Evolutionary conservation across 53 echinoderm and acorn worm genomes (phyloP), one percentile per base, ranked within the genome.

Genomic region (Temnopleurus reevesii): DNA sequence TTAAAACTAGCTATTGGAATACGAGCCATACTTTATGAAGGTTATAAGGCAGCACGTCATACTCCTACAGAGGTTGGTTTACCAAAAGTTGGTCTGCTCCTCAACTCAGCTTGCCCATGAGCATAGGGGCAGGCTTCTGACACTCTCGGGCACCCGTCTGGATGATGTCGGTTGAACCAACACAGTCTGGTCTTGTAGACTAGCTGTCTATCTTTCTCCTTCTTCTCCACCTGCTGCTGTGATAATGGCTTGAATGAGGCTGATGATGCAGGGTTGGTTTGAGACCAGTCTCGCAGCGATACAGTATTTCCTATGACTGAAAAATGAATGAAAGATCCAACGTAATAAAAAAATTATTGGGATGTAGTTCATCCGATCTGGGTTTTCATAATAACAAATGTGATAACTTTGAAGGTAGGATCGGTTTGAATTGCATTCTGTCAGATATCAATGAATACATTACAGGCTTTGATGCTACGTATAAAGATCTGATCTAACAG

Each of bases 121-220:
- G 97, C 97, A 93, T 92, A 97, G 46, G 90, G 89, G 89, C 97
- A 97, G 26, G 89, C 83, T 6, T 55, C 47, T 10, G 91, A 53
- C 51, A 58, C 13, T 27, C 83, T 79, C 19, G 95, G 97, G 89
- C 97, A 97, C 15, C 97, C 94, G 25, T 97, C 94, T 17, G 96
- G 96, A 81, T 96, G 96, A 29, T 95, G 60, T 4, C 57, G 15
- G 34, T 93, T 26, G 35, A 97, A 97, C 97, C 97, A 97, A 61
- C 97, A 97, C 36, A 84, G 91, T 56, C 79, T 95, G 4, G 94
- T 97, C 84, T 97, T 97, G 61, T 89, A 85, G 49, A 76, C 84
- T 53, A 33, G 55, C 46, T 76, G 79, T 34, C 77, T 91, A 9
- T 89, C 46, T 29, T 46, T 53, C 77, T 76, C 41, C 89, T 44